A percentile compares a stretch with the other conserved stretches of the same genome.
Evolutionary conservation across 2,797 vertebrate genomes (phyloP).

Genomic region (Orestias chungarensis): DNA sequence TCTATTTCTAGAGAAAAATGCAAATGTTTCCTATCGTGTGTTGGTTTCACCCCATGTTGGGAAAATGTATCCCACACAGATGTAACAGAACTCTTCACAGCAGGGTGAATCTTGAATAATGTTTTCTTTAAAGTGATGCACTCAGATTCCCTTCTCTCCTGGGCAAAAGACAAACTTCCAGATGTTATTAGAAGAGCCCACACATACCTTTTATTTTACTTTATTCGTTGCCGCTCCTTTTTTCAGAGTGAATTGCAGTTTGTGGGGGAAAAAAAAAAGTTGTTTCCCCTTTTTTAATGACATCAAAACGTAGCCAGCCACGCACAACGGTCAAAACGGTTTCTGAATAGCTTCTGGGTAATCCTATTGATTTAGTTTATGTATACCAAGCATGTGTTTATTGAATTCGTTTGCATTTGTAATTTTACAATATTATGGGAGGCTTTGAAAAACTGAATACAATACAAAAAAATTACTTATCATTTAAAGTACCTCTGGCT

Average conservation of each 20-base stretch:
- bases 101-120: conserved; percentile 38
- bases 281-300: neutral
- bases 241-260: neutral
- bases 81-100: conserved; percentile 43
- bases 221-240: conserved; percentile 5
- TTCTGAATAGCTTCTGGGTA: neutral
- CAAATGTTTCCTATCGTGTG: conserved; percentile 21
- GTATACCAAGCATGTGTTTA: conserved; percentile 10
- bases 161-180: conserved; percentile 19
- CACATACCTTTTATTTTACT: conserved; percentile 19
- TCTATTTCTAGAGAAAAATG: conserved; percentile 22
- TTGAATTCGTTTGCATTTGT: conserved; percentile 10
- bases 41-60: conserved; percentile 31
- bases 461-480: neutral
- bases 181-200: conserved; percentile 21
- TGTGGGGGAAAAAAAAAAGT: neutral
- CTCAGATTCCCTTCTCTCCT: conserved; percentile 21
- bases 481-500: neutral
- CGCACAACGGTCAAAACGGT: conserved; percentile 17
- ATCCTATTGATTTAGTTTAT: conserved; percentile 5
- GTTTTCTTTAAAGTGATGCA: conserved; percentile 49
- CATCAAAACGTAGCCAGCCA: conserved; percentile 9
- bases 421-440: neutral
- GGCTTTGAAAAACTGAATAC: conserved; percentile 13
- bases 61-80: conserved; percentile 36